These are phyloP conservation scores for Spea multiplicata DNA, from an alignment of 2,113 vertebrate genomes.

Conservation along the genomic window DNA sequence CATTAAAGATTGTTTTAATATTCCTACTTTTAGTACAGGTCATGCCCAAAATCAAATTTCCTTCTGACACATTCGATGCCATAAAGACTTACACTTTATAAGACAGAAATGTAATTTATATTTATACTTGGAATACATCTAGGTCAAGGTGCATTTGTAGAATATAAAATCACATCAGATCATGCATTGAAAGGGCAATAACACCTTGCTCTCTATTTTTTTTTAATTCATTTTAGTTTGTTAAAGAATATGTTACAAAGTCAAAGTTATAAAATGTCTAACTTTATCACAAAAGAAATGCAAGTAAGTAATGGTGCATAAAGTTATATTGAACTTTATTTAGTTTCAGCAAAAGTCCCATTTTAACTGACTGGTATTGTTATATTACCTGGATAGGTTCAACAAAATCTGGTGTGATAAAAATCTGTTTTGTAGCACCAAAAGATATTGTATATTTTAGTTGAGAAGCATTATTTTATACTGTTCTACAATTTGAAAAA, in stretches of 20 bases:
- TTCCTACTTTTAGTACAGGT: background rate
- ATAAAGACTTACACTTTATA: background rate
- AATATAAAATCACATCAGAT: slow-evolving; percentile 20
- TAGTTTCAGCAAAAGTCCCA: too few relatives aligned
- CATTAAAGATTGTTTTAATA: too few relatives aligned
- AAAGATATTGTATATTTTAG: background rate
- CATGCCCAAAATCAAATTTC: background rate
- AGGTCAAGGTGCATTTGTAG: background rate
- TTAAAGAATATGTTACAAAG: background rate
- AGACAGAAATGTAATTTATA: slow-evolving; percentile 35
- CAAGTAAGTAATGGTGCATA: too few relatives aligned
- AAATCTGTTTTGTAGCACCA: background rate
- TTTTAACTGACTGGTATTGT: too few relatives aligned
- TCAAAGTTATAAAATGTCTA: background rate
- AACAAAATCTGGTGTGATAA: too few relatives aligned
- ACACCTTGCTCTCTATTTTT: background rate
- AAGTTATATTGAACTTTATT: too few relatives aligned
- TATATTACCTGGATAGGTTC: too few relatives aligned
- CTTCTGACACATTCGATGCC: background rate
- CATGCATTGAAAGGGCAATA: background rate
- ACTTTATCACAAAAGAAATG: background rate
- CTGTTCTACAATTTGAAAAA: too few relatives aligned
- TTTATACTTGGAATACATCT: slow-evolving; percentile 23
- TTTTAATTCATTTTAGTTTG: background rate
- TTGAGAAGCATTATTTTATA: too few relatives aligned